phyloP scores from a whole-genome alignment of 2,797 vertebrate species.

The Acanthornis magna region DNA sequence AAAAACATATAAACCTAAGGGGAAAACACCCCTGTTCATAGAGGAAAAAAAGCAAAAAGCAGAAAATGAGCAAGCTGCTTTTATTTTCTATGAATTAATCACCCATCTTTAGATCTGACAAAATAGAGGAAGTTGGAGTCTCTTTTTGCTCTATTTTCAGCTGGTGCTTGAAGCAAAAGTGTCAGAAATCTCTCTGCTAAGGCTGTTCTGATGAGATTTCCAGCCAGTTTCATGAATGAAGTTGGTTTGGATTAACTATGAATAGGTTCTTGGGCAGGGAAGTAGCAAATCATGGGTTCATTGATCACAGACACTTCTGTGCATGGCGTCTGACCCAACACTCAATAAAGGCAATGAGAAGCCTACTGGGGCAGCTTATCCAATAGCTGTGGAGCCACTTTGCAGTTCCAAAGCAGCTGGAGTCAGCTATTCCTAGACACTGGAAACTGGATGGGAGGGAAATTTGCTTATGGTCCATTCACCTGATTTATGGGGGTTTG shows the following conservation, averaged over 20 bases:
- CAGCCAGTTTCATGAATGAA: slow-evolving; percentile 38
- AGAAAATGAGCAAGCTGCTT: not conserved
- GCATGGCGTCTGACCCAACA: not conserved
- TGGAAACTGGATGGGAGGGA: not conserved
- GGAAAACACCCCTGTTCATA: not conserved
- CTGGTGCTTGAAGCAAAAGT: not conserved
- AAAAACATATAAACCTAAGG: not conserved
- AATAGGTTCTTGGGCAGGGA: slow-evolving; percentile 10
- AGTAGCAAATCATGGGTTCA: not conserved
- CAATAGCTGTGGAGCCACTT: not conserved
- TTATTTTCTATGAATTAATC: slow-evolving; percentile 15
- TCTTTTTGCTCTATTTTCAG: slow-evolving; percentile 20
- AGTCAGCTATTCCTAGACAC: not conserved
- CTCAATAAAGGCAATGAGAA: slow-evolving; percentile 13
- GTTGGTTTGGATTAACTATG: slow-evolving; percentile 25
- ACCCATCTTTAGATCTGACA: not conserved
- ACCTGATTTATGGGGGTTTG: not conserved
- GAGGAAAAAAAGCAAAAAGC: not conserved
- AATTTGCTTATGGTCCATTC: not conserved
- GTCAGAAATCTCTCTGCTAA: slow-evolving; percentile 30
- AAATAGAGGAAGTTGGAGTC: not conserved
- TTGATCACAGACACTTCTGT: slow-evolving; percentile 3
- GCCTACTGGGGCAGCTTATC: not conserved
- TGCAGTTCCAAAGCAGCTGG: not conserved
- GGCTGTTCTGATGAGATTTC: slow-evolving; percentile 33